Conservation (phyloP, 2,113 vertebrate species). For the Proterorhinus semilunaris region DNA sequence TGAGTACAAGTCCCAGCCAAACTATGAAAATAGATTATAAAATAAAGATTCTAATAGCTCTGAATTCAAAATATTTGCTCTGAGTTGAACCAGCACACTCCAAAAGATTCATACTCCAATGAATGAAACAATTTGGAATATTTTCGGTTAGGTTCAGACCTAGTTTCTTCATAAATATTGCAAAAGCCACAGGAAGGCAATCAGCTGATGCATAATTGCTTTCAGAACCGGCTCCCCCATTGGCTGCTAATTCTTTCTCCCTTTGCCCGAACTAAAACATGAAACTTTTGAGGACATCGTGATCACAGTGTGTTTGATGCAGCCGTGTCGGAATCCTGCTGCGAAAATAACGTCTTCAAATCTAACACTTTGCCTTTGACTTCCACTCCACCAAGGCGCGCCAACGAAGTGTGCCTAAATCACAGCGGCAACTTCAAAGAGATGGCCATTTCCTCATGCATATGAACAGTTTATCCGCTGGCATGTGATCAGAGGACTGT, state of each 20-base stretch:
- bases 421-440: conserved; percentile 56
- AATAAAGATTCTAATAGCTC: neutral
- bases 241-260: neutral
- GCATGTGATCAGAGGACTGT: conserved; percentile 46
- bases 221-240: neutral
- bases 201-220: neutral
- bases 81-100: neutral
- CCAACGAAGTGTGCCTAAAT: conserved; percentile 48
- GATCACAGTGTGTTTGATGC: conserved; percentile 23
- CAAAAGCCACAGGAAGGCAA: neutral
- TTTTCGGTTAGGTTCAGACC: neutral
- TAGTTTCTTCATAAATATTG: conserved; percentile 5
- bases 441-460: conserved; percentile 48
- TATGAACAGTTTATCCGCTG: conserved; percentile 54
- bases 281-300: conserved; percentile 2
- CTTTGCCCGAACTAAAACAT: conserved; percentile 7
- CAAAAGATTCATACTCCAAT: neutral
- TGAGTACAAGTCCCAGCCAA: too few relatives aligned
- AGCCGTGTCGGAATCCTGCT: conserved; percentile 12
- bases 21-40: too few relatives aligned
- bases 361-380: conserved; percentile 24
- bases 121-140: conserved; percentile 2
- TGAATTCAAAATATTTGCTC: neutral
- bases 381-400: conserved; percentile 40
- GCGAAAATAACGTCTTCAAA: conserved; percentile 1